These are phyloP conservation scores for Nyctereutes procyonoides DNA, from an alignment of 2,113 vertebrate species.

Conservation along the genomic window DNA sequence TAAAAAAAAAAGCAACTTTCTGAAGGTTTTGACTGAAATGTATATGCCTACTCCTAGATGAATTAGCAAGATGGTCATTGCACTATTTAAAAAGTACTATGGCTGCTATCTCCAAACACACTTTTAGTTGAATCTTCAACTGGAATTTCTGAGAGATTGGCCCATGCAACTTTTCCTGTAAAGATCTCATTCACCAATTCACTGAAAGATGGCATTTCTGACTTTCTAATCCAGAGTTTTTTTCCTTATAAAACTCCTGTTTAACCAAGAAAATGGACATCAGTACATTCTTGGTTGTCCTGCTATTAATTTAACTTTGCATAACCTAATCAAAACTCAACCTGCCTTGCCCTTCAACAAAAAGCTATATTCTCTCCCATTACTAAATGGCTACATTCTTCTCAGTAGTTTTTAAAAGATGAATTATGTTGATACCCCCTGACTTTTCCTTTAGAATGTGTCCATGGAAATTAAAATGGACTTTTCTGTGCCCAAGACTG, in stretches of 20 bases:
- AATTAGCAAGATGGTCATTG: neutral
- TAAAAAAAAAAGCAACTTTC: neutral
- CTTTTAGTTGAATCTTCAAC: slow-evolving; percentile 51
- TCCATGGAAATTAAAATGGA: slow-evolving; percentile 74
- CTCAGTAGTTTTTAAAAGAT: slow-evolving; percentile 68
- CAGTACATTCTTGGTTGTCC: slow-evolving; percentile 64
- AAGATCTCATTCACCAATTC: slow-evolving; percentile 61
- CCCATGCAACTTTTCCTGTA: slow-evolving; percentile 52
- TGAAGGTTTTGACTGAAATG: neutral
- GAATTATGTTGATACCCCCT: slow-evolving; percentile 47
- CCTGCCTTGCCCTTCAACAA: slow-evolving; percentile 35
- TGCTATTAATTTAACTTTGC: slow-evolving; percentile 72
- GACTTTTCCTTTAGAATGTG: slow-evolving; percentile 67
- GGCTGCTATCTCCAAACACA: neutral
- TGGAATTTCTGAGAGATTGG: slow-evolving; percentile 15
- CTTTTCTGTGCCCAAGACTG: slow-evolving; percentile 56
- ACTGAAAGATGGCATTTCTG: slow-evolving; percentile 65
- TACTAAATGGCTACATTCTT: slow-evolving; percentile 71
- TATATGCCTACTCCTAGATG: neutral
- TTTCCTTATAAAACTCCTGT: slow-evolving; percentile 58
- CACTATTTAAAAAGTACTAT: neutral
- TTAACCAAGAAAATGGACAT: slow-evolving; percentile 69
- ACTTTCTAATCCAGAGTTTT: slow-evolving; percentile 67
- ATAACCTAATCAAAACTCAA: slow-evolving; percentile 72
- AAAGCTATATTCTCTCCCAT: slow-evolving; percentile 58